Conservation (phyloP, 2,888 invertebrate genomes). For the Isoperla grammatica region DNA sequence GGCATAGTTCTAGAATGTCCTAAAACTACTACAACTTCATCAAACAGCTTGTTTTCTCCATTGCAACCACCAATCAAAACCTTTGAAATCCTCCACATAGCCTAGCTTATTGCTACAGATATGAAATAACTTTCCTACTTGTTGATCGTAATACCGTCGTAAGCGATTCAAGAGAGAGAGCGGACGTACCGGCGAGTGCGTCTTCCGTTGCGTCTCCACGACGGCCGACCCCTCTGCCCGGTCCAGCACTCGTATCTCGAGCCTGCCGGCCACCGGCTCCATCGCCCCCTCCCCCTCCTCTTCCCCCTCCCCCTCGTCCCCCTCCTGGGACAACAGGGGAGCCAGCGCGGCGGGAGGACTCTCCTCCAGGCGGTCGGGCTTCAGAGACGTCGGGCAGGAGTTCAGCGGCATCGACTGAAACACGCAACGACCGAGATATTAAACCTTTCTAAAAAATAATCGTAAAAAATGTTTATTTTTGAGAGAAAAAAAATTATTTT, state of each 20-base stretch:
- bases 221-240: constrained; percentile 33
- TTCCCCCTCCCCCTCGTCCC: constrained; percentile 31
- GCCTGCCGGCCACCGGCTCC: constrained; percentile 65
- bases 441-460: no score
- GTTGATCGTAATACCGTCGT: no score
- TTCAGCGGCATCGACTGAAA: constrained; percentile 34
- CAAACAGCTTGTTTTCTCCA: no score
- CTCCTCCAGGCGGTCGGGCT: not conserved
- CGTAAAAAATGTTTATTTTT: no score
- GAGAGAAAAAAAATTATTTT: no score
- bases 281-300: constrained; percentile 47
- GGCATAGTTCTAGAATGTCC: no score
- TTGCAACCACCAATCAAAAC: no score
- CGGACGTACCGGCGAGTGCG: constrained; percentile 36
- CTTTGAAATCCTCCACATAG: no score
- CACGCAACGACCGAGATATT: not conserved
- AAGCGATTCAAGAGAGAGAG: no score
- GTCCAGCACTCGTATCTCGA: constrained; percentile 68
- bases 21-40: no score
- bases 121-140: no score
- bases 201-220: constrained; percentile 30
- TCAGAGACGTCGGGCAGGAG: constrained; percentile 19
- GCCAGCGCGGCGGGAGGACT: not conserved
- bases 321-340: constrained; percentile 1
- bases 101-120: no score